These are phyloP conservation scores for Mesaphorura yosii DNA, from an alignment of 1,140 invertebrate species.

Conservation along the genomic window DNA sequence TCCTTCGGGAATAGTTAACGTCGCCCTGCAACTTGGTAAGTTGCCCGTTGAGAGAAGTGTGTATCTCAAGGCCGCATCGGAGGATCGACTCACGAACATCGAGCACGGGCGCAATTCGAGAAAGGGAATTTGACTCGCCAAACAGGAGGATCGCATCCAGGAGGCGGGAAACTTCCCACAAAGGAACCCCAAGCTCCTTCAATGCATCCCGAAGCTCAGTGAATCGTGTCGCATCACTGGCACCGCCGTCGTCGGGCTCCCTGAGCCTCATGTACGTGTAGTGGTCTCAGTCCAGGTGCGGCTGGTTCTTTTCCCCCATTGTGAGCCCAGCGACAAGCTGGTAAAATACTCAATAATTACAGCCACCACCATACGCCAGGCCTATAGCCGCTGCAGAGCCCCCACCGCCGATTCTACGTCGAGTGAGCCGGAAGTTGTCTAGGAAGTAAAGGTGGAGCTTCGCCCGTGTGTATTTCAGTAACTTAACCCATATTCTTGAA, in stretches of 20 bases:
- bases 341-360: constrained; percentile 96
- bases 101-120: constrained; percentile 66
- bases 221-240: constrained; percentile 63
- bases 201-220: constrained; percentile 63
- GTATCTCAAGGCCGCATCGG: constrained; percentile 66
- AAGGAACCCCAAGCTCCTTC: constrained; percentile 79
- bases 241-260: constrained; percentile 49
- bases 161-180: constrained; percentile 82
- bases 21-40: constrained; percentile 70
- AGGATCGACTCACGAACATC: constrained; percentile 64
- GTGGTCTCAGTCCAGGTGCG: constrained; percentile 69
- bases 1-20: constrained; percentile 71
- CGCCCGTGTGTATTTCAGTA: constrained; percentile 82
- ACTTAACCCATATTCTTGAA: constrained; percentile 94
- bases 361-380: too few species aligned
- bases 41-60: constrained; percentile 33
- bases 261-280: constrained; percentile 46
- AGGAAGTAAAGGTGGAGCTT: constrained; percentile 93
- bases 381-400: too few species aligned
- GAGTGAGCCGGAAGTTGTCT: constrained; percentile 81
- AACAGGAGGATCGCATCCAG: constrained; percentile 77
- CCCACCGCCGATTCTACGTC: too few species aligned
- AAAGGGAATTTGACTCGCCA: too few species aligned
- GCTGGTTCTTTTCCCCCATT: constrained; percentile 63
- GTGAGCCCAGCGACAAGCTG: constrained; percentile 85